Evolutionary conservation across 2,113 vertebrate species (phyloP), one percentile per base, ranked within the genome.

Genomic region (Eclectus roratus): DNA sequence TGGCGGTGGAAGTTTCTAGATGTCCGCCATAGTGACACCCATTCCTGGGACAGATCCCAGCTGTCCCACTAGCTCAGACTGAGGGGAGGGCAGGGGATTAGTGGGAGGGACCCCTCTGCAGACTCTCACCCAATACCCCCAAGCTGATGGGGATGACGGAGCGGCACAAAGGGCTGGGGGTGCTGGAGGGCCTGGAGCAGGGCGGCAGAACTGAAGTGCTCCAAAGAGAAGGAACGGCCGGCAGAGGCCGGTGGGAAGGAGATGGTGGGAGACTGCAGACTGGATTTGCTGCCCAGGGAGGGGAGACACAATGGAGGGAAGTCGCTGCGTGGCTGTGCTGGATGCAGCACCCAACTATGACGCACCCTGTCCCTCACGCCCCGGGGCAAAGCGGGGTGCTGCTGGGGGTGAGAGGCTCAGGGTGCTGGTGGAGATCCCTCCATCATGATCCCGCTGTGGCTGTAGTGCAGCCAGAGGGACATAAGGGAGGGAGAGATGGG

Each of bases 251-350:
- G 61, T 89, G 91, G 91, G 95, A 97, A 94, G 96, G 95, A 95
- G 91, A 31, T 76, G 91, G 33, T 91, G 86, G 80, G 70, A 97
- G 94, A 85, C n/a, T 1, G 41, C 84, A 95, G 93, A 91, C 89
- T 87, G 91, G 93, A 74, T 6, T 0, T 21, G 37, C 83, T 44
- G 85, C 28, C 64, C 80, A 60, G 80, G 80, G 93, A 93, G 94
- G 65, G 61, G 91, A 94, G 65, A 93, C 89, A 94, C 96, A 96
- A 95, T 92, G 91, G 80, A 84, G 96, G 94, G 96, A 96, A 94
- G 82, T 96, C 0, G 4, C 63, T 91, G 68, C 5, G 1, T 91
- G 76, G 91, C 89, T 2, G 7, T 1, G 5, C 63, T 70, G 60
- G 60, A 93, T 78, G 72, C 88, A 95, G 91, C 2, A 4, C 60